A percentile compares a stretch with the other conserved stretches of the same genome.
These are phyloP conservation scores for Penaeus chinensis DNA, from an alignment of 1,140 invertebrate genomes.

Conservation along the genomic window DNA sequence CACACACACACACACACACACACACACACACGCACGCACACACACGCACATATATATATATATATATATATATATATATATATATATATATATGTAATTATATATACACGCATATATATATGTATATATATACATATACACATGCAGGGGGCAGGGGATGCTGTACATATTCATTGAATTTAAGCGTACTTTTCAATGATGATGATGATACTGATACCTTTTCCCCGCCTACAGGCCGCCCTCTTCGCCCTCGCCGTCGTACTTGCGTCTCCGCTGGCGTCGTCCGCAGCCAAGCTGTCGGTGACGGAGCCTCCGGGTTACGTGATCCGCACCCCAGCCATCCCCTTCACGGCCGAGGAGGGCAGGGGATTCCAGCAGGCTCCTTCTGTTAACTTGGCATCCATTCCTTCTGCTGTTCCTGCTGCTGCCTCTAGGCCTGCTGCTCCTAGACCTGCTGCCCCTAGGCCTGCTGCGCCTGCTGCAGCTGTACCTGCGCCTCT, in stretches of 20 bases:
- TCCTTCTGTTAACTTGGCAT: background rate
- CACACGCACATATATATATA: too few relatives aligned
- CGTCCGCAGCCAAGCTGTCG: background rate
- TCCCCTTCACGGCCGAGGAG: conserved; percentile 18
- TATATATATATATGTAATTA: background rate
- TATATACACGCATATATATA: background rate
- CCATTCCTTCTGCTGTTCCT: background rate
- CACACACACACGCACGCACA: too few relatives aligned
- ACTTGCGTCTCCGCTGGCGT: background rate
- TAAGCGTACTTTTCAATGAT: background rate
- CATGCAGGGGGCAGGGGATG: background rate
- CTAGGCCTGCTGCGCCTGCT: background rate
- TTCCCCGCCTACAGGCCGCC: background rate
- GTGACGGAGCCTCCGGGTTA: background rate
- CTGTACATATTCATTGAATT: background rate
- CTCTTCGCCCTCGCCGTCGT: background rate
- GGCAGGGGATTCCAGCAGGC: too few relatives aligned
- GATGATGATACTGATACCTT: too few relatives aligned
- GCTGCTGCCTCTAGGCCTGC: background rate
- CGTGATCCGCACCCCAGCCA: background rate
- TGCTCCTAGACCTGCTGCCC: background rate
- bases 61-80: too few relatives aligned
- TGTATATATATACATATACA: background rate
- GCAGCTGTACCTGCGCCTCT: background rate
- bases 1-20: too few relatives aligned